phyloP scores from a whole-genome alignment of 2,797 vertebrate genomes.

The Poecilia wingei region DNA sequence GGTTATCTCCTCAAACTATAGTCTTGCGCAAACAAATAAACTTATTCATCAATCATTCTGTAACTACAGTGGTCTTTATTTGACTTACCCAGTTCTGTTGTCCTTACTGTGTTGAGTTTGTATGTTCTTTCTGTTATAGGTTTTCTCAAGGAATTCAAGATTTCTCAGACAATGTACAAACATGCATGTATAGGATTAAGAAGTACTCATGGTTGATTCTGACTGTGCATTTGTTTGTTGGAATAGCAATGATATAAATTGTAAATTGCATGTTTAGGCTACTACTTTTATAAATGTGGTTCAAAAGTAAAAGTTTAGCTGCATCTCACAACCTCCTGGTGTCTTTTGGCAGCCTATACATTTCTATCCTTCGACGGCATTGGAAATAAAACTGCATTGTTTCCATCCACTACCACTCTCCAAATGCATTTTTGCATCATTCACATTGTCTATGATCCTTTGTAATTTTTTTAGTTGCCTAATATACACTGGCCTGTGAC shows the following conservation, averaged over 20 bases:
- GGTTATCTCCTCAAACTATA: not conserved
- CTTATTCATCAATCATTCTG: not conserved
- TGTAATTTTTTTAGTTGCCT: not conserved
- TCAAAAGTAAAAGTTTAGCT: not conserved
- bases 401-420: not conserved
- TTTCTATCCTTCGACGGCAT: not conserved
- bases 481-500: not conserved
- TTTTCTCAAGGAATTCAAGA: not conserved
- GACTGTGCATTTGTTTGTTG: not conserved
- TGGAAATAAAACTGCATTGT: not conserved
- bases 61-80: not conserved
- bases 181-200: not conserved
- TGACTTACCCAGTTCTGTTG: not conserved
- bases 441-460: not conserved
- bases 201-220: not conserved
- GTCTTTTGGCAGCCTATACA: not conserved
- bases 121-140: not conserved
- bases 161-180: not conserved
- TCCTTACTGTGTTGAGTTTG: not conserved
- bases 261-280: not conserved
- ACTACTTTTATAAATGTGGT: not conserved
- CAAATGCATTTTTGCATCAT: not conserved
- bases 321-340: not conserved
- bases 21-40: not conserved
- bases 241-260: not conserved